A percentile compares a stretch with the other conserved stretches of the same genome.
Conservation (phyloP, 2,113 vertebrate species). For the Antechinus flavipes region DNA sequence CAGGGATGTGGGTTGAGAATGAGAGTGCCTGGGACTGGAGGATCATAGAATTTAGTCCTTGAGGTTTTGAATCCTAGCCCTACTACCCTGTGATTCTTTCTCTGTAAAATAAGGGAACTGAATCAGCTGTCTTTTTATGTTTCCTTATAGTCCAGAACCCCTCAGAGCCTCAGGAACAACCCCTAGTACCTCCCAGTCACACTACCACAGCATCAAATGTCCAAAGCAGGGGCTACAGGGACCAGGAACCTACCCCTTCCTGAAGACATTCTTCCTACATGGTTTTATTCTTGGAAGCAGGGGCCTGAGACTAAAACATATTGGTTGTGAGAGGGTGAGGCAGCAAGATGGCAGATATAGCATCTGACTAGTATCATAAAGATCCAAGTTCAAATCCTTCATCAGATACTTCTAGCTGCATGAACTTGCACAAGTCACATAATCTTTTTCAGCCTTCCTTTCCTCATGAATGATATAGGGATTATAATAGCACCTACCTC, state of each 20-base stretch:
- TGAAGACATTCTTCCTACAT: neutral
- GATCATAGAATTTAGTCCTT: neutral
- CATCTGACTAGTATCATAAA: neutral
- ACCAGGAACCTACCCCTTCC: neutral
- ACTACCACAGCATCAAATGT: neutral
- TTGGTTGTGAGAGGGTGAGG: neutral
- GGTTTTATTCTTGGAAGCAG: neutral
- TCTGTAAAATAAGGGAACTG: neutral
- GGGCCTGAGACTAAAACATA: neutral
- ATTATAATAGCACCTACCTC: neutral
- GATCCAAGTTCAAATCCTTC: neutral
- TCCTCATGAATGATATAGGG: neutral
- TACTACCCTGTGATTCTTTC: neutral
- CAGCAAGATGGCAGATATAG: neutral
- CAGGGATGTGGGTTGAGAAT: neutral
- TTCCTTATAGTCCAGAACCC: neutral
- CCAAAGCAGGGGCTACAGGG: neutral
- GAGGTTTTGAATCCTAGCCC: neutral
- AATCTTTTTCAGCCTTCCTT: neutral
- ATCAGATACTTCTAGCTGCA: neutral
- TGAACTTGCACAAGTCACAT: neutral
- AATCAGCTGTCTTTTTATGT: neutral
- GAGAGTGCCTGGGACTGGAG: neutral
- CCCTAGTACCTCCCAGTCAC: neutral
- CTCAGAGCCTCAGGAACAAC: neutral